Conservation (phyloP, 2,797 vertebrate species). For the Hydrolagus colliei region DNA sequence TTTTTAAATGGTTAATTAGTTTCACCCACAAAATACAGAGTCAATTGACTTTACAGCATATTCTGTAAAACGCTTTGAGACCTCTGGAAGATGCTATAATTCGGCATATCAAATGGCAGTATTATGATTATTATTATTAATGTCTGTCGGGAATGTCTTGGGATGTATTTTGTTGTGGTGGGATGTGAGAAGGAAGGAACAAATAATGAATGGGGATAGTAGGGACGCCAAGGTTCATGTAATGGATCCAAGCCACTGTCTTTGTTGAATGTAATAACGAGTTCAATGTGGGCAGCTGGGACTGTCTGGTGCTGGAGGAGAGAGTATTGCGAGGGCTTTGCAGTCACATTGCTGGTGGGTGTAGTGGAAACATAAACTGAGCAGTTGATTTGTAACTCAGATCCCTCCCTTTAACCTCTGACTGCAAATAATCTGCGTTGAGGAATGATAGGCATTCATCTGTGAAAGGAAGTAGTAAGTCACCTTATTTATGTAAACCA, state of each 20-base stretch:
- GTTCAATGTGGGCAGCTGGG: too few relatives aligned
- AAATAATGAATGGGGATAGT: neutral
- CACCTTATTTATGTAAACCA: conserved; percentile 58
- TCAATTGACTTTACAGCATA: too few relatives aligned
- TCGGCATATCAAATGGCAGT: too few relatives aligned
- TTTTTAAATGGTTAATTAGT: too few relatives aligned
- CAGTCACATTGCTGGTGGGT: too few relatives aligned
- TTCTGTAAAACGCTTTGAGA: too few relatives aligned
- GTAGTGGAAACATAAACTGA: neutral
- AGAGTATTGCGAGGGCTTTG: too few relatives aligned
- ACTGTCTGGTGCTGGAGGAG: neutral
- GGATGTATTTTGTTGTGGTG: neutral
- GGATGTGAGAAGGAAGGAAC: too few relatives aligned
- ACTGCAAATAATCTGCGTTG: conserved; percentile 56
- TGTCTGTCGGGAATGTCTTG: too few relatives aligned
- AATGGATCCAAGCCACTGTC: neutral
- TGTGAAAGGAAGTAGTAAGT: conserved; percentile 58
- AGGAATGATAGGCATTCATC: conserved; percentile 90
- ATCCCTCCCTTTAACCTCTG: conserved; percentile 60
- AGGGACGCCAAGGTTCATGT: neutral
- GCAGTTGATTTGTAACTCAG: neutral
- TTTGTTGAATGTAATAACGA: neutral
- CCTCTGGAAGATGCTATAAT: too few relatives aligned
- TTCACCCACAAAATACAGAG: too few relatives aligned
- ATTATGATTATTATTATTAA: too few relatives aligned